These are phyloP conservation scores for Pseudotriccus pelzelni DNA, from an alignment of 2,797 vertebrate genomes.

Conservation along the genomic window DNA sequence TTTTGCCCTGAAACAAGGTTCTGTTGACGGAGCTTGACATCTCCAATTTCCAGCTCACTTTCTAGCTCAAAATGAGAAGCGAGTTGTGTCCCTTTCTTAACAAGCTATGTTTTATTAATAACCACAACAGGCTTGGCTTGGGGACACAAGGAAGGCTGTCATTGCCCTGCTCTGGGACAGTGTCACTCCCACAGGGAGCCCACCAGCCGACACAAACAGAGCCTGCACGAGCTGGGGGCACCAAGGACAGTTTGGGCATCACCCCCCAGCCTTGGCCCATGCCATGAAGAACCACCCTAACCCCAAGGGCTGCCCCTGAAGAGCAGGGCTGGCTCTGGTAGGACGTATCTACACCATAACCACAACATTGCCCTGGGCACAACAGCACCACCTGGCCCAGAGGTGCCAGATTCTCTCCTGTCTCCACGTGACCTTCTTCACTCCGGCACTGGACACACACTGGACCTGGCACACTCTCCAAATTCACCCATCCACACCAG, in stretches of 20 bases:
- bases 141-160: rapidly evolving
- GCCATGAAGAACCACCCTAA: no score
- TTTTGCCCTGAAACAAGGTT: neutral
- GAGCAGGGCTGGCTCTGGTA: neutral
- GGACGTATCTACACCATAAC: rapidly evolving
- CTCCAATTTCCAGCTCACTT: neutral
- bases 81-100: neutral
- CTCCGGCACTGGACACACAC: neutral
- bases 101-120: neutral
- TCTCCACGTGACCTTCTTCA: neutral
- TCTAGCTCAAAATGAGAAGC: neutral
- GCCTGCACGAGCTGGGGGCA: neutral
- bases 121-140: neutral
- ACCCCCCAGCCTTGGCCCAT: rapidly evolving
- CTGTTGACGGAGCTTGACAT: neutral
- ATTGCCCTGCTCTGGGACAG: rapidly evolving
- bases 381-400: neutral
- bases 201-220: rapidly evolving
- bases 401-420: neutral
- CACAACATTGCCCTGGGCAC: rapidly evolving
- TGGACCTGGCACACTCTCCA: neutral
- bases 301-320: neutral
- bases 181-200: neutral
- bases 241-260: neutral
- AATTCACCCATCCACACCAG: neutral